A percentile compares a stretch with the other conserved stretches of the same genome.
phyloP scores from a whole-genome alignment of 2,797 vertebrate species.

The Peromyscus aztecus region DNA sequence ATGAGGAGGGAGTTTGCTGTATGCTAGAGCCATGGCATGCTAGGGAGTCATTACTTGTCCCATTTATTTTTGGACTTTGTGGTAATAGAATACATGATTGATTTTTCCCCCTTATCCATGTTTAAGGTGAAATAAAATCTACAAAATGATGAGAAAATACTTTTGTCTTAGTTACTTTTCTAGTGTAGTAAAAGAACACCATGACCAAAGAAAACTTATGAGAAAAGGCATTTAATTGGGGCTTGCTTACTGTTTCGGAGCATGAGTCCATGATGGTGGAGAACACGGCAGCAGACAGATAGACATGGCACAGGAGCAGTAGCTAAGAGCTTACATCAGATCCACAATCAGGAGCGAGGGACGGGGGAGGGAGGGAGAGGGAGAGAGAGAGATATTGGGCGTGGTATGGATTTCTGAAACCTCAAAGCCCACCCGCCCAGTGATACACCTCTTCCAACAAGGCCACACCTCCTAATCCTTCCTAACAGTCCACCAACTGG shows the following conservation, averaged over 20 bases:
- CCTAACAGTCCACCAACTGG: background rate
- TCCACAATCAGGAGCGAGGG: background rate
- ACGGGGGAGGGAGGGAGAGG: background rate
- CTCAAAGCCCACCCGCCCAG: background rate
- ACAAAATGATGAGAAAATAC: background rate
- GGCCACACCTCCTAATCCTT: background rate
- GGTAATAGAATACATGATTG: background rate
- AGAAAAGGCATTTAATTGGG: background rate
- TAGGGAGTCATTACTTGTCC: background rate
- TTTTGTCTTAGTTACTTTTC: background rate
- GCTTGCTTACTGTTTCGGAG: background rate
- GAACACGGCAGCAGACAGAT: background rate
- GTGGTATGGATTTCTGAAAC: background rate
- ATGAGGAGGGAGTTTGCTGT: background rate
- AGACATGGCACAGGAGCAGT: background rate
- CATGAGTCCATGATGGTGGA: background rate
- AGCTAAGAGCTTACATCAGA: background rate
- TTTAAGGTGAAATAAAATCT: conserved; percentile 2
- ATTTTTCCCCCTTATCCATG: background rate
- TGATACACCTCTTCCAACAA: background rate
- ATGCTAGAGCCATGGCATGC: background rate
- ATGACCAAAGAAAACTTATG: background rate
- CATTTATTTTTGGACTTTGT: conserved; percentile 12
- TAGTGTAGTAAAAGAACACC: background rate
- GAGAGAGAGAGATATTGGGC: background rate